These are phyloP conservation scores for Calliopsis andreniformis DNA, from an alignment of 1,140 invertebrate genomes.

Conservation along the genomic window DNA sequence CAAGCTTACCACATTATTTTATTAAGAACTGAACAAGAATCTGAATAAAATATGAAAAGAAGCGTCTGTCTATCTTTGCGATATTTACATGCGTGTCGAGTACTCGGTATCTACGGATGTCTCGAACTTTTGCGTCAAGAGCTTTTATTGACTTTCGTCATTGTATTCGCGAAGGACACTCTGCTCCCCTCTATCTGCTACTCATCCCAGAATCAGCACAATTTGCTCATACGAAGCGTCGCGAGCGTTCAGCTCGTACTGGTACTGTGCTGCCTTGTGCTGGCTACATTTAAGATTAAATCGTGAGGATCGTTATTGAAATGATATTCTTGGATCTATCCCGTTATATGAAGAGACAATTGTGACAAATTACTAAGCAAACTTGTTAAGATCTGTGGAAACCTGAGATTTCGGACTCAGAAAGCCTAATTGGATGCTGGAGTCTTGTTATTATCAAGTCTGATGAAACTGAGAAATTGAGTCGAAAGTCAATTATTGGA, in stretches of 20 bases:
- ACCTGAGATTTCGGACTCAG: too few species aligned
- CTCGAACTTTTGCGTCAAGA: conserved; percentile 2
- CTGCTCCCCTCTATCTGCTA: not conserved
- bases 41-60: not conserved
- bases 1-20: too few species aligned
- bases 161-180: not conserved
- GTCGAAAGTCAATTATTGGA: too few species aligned
- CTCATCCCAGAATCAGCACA: not conserved
- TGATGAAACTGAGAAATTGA: too few species aligned
- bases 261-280: not conserved
- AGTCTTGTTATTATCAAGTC: too few species aligned
- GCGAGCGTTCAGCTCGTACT: conserved; percentile 11
- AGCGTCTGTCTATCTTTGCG: conserved; percentile 11
- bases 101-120: not conserved
- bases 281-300: not conserved
- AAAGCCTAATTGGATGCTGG: too few species aligned
- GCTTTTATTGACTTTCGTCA: conserved; percentile 41
- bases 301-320: too few species aligned
- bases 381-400: too few species aligned
- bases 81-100: conserved; percentile 37
- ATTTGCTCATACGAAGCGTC: conserved; percentile 13
- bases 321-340: too few species aligned
- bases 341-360: too few species aligned
- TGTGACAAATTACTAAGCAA: too few species aligned
- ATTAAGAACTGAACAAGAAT: too few species aligned